Evolutionary conservation across 2,113 vertebrate genomes (phyloP), one percentile per base, ranked within the genome.

Genomic region (Myotis yumanensis): DNA sequence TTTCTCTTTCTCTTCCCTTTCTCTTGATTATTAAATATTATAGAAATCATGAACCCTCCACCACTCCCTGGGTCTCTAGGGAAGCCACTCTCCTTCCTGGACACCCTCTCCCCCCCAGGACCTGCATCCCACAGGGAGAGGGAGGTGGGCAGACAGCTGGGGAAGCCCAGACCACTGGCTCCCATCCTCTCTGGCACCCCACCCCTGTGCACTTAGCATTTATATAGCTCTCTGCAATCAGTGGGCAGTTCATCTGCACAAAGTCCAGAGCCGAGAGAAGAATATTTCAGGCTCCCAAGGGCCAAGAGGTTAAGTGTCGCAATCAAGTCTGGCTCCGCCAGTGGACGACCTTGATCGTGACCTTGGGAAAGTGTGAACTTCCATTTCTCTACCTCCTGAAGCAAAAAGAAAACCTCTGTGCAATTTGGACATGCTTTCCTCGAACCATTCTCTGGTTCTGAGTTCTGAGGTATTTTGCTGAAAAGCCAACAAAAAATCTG

Each of bases 291-390:
- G 68, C 54, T 96, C 92, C 89, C 52, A 14, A 62, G 72, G 90
- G 79, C 46, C 83, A 32, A 76, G 71, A 86, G 92, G 88, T 95
- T 91, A 96, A 95, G 86, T 86, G 48, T 94, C 89, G 94, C 96
- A 68, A 46, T 95, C 86, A 87, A 93, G 95, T 72, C 90, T 75
- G 76, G 52, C 66, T 81, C 57, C 3, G 40, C 79, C 68, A n/a
- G 57, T 17, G 71, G 48, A 76, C 18, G 57, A 66, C 18, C 7
- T 52, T 35, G 73, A 76, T 43, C 25, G 28, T 83, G 5, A 86
- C 77, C 79, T 71, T 80, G n/a, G 68, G 64, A 11, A 10, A 54
- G 68, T 2, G 18, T 52, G 37, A 75, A 16, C 72, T 57, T 66
- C 81, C 8, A 43, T 37, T 73, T 75, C 20, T 66, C 51, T 7